A percentile compares a stretch with the other conserved stretches of the same genome.
Conservation (phyloP, 2,888 invertebrate species). For the Gandaritis pyraliata region DNA sequence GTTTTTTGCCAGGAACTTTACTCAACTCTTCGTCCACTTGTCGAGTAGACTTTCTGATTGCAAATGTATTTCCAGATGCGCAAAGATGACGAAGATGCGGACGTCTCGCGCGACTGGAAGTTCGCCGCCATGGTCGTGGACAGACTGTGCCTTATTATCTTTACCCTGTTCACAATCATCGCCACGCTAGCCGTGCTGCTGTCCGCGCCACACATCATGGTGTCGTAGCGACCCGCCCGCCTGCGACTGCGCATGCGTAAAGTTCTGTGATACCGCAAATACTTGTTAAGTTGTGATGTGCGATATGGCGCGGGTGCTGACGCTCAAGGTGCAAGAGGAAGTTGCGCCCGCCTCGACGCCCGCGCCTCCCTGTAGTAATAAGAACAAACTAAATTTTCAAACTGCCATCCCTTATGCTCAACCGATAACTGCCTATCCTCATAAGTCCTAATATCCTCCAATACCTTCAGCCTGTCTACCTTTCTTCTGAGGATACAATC, state of each 20-base stretch:
- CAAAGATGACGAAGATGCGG: constrained; percentile 97
- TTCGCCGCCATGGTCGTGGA: constrained; percentile 99
- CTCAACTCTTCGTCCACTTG: background rate
- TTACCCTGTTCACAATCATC: constrained; percentile 99
- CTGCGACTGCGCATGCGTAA: constrained; percentile 80
- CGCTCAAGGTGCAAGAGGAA: constrained; percentile 66
- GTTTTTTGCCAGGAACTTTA: background rate
- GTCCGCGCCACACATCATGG: constrained; percentile 98
- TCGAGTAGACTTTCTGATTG: constrained; percentile 5
- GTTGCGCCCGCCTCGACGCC: constrained; percentile 76
- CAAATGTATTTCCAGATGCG: constrained; percentile 88
- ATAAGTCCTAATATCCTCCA: constrained; percentile 60
- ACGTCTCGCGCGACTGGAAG: constrained; percentile 99
- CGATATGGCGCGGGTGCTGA: constrained; percentile 76
- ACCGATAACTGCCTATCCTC: constrained; percentile 73
- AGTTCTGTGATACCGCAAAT: constrained; percentile 89
- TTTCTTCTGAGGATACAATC: constrained; percentile 55
- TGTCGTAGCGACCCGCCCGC: constrained; percentile 89
- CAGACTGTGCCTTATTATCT: constrained; percentile 99
- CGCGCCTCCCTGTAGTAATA: constrained; percentile 79
- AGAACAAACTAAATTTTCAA: constrained; percentile 64
- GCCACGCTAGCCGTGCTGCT: constrained; percentile 98
- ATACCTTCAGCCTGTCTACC: constrained; percentile 60
- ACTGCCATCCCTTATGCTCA: constrained; percentile 77
- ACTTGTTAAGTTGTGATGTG: constrained; percentile 87